A percentile compares a stretch with the other conserved stretches of the same genome.
Conservation (phyloP, 2,113 vertebrate genomes). For the Psittacula cyanocephala region DNA sequence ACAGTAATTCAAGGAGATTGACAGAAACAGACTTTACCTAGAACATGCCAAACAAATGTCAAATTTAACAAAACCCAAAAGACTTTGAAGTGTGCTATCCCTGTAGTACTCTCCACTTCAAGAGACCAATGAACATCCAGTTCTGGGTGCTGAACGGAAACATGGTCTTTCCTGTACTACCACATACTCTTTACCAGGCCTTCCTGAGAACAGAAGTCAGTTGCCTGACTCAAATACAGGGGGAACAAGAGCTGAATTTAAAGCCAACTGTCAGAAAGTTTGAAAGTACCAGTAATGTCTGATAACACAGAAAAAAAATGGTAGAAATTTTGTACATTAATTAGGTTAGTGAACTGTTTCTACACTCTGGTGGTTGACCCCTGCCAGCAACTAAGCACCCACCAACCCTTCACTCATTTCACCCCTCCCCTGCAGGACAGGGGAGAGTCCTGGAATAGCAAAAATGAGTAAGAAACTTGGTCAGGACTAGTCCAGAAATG, state of each 20-base stretch:
- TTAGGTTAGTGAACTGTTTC: background rate
- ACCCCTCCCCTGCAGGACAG: fast-evolving
- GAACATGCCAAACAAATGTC: background rate
- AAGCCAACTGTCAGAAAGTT: background rate
- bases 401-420: background rate
- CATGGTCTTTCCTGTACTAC: background rate
- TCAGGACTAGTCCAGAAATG: background rate
- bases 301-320: background rate
- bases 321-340: background rate
- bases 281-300: background rate
- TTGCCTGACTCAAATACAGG: background rate
- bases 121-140: background rate
- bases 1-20: background rate
- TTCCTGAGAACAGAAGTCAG: background rate
- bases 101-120: background rate
- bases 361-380: background rate
- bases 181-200: background rate
- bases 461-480: background rate
- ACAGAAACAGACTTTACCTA: background rate
- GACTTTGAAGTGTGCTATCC: background rate
- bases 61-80: background rate
- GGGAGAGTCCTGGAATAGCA: background rate
- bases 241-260: background rate
- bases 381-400: background rate
- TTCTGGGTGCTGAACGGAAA: background rate